Evolutionary conservation across 2,113 vertebrate genomes (phyloP).

Genomic region (Datnioides undecimradiatus): DNA sequence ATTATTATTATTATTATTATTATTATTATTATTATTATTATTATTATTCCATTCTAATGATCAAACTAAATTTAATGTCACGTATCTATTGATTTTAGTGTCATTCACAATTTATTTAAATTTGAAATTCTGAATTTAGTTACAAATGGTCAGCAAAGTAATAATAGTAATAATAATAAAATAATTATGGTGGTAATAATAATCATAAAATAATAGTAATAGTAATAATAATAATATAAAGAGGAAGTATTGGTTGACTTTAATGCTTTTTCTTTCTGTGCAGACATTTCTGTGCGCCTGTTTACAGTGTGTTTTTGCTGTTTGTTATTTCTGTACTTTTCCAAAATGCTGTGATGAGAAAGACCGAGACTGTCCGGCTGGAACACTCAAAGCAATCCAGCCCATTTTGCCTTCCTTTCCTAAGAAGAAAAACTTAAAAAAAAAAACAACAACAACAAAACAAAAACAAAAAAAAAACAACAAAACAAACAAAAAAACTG

Average conservation of each 20-base stretch:
- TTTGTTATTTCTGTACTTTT: constrained; percentile 90
- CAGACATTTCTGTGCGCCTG: constrained; percentile 90
- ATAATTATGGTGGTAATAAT: constrained; percentile 50
- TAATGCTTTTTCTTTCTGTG: constrained; percentile 58
- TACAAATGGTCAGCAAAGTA: not conserved
- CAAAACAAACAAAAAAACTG: constrained; percentile 59
- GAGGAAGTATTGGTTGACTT: constrained; percentile 41
- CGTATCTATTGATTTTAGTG: not conserved
- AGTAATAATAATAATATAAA: constrained; percentile 12
- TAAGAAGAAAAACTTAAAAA: constrained; percentile 83
- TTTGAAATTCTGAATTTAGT: not conserved
- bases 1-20: constrained; percentile 60
- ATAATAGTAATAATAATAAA: constrained; percentile 25
- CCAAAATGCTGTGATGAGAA: constrained; percentile 93
- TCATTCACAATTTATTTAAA: constrained; percentile 3
- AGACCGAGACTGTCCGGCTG: constrained; percentile 88
- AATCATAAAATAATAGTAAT: constrained; percentile 53
- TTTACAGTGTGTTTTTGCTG: constrained; percentile 92
- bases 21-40: constrained; percentile 49
- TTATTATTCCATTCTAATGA: not conserved
- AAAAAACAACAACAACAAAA: constrained; percentile 3
- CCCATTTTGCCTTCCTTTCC: constrained; percentile 94
- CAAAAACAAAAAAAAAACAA: constrained; percentile 5
- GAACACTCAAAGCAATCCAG: constrained; percentile 89
- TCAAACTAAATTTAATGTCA: not conserved